Evolutionary conservation across 2,888 invertebrate species (phyloP).

Genomic region (Alcis repandata): DNA sequence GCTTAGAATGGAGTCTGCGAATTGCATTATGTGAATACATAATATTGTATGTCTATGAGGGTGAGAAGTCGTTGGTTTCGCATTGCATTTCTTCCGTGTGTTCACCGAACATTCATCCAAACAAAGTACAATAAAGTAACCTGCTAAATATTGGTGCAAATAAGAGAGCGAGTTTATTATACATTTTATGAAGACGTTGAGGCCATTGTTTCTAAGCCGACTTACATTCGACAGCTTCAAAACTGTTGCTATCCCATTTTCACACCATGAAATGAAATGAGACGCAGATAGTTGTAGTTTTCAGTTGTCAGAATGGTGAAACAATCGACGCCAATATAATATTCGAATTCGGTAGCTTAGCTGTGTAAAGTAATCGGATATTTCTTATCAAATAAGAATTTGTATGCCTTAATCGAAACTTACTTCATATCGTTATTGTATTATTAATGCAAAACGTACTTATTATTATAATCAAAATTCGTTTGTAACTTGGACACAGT

Average conservation of each 20-base stretch:
- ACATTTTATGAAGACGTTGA: slow-evolving; percentile 31
- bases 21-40: too few species aligned
- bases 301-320: not conserved
- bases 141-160: slow-evolving; percentile 52
- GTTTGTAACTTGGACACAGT: slow-evolving; percentile 25
- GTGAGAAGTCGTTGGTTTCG: not conserved
- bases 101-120: slow-evolving; percentile 37
- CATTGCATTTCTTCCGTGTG: slow-evolving; percentile 28
- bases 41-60: not conserved
- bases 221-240: not conserved
- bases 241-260: not conserved
- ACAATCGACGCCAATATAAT: slow-evolving; percentile 5
- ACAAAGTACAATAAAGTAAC: slow-evolving; percentile 50
- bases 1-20: not conserved
- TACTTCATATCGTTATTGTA: slow-evolving; percentile 85
- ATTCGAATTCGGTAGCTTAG: slow-evolving; percentile 62
- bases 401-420: slow-evolving; percentile 82
- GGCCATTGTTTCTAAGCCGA: not conserved
- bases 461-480: slow-evolving; percentile 3
- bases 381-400: slow-evolving; percentile 84
- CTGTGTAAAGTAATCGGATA: slow-evolving; percentile 59
- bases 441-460: slow-evolving; percentile 72
- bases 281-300: not conserved
- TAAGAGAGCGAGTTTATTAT: slow-evolving; percentile 39
- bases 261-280: not conserved